A percentile compares a stretch with the other conserved stretches of the same genome.
These are phyloP conservation scores for Clarias platycephalus DNA, from an alignment of 2,797 vertebrate genomes.

Conservation along the genomic window DNA sequence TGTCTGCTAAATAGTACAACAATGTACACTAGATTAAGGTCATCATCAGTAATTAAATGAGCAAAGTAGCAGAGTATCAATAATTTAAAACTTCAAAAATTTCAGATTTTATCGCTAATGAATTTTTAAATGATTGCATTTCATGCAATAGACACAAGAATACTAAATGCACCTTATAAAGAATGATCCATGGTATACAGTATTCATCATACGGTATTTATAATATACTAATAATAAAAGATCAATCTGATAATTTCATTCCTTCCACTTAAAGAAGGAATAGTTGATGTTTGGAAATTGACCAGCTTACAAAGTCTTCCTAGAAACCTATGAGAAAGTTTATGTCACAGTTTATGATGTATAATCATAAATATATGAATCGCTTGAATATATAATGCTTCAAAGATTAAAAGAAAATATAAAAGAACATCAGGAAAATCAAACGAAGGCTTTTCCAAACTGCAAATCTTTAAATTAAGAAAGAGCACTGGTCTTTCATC, in stretches of 20 bases:
- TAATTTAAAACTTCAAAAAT: no score
- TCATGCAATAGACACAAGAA: background rate
- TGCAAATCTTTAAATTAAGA: background rate
- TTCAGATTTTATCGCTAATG: no score
- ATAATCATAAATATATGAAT: no score
- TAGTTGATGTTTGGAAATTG: background rate
- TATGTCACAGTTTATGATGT: background rate
- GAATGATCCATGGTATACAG: background rate
- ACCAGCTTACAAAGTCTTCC: no score
- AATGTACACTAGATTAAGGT: background rate
- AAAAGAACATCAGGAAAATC: background rate
- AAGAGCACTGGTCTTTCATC: no score
- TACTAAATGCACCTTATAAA: background rate
- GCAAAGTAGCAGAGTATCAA: background rate
- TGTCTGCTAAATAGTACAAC: background rate
- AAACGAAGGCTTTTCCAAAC: background rate
- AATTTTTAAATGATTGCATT: no score
- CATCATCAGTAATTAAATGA: background rate
- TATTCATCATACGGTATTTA: background rate
- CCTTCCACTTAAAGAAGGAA: background rate
- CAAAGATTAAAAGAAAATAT: background rate
- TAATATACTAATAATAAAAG: background rate
- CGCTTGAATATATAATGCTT: no score
- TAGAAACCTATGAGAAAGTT: no score
- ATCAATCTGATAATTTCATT: background rate